Evolutionary conservation across 2,888 invertebrate species (phyloP).

Genomic region (Drosophila melanocephala): DNA sequence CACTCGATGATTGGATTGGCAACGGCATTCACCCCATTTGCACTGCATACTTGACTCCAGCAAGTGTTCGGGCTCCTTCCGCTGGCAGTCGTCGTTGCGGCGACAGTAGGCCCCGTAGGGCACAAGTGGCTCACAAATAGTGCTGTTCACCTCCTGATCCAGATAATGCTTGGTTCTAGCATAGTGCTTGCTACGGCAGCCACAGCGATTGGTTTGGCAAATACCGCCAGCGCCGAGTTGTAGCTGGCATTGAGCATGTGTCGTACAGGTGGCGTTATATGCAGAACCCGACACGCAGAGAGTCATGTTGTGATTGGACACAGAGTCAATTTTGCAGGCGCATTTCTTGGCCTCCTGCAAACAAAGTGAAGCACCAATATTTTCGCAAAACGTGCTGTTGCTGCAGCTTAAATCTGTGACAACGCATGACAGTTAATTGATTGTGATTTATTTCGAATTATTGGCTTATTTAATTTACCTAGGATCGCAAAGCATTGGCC

Average conservation of each 20-base stretch:
- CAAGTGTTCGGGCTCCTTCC: neutral
- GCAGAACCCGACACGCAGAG: conserved; percentile 37
- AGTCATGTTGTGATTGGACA: conserved; percentile 48
- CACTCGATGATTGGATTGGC: conserved; percentile 19
- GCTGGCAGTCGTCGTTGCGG: conserved; percentile 47
- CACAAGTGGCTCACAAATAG: conserved; percentile 39
- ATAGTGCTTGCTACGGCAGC: conserved; percentile 47
- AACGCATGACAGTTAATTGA: neutral
- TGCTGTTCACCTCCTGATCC: neutral
- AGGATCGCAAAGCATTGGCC: conserved; percentile 73
- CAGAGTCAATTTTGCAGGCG: conserved; percentile 43
- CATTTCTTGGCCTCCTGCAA: conserved; percentile 34
- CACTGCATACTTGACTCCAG: conserved; percentile 41
- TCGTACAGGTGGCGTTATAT: conserved; percentile 40
- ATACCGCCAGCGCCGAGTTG: conserved; percentile 47
- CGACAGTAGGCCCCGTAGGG: conserved; percentile 54
- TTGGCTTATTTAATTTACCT: conserved; percentile 49
- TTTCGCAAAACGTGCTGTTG: conserved; percentile 34
- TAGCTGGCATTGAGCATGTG: conserved; percentile 63
- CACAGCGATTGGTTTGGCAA: conserved; percentile 50
- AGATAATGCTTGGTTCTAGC: conserved; percentile 5
- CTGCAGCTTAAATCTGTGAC: conserved; percentile 46
- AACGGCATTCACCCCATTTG: conserved; percentile 52
- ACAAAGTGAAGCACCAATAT: conserved; percentile 41
- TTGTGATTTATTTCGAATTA: neutral